Conservation (phyloP, 2,113 vertebrate genomes). For the Felis chaus region DNA sequence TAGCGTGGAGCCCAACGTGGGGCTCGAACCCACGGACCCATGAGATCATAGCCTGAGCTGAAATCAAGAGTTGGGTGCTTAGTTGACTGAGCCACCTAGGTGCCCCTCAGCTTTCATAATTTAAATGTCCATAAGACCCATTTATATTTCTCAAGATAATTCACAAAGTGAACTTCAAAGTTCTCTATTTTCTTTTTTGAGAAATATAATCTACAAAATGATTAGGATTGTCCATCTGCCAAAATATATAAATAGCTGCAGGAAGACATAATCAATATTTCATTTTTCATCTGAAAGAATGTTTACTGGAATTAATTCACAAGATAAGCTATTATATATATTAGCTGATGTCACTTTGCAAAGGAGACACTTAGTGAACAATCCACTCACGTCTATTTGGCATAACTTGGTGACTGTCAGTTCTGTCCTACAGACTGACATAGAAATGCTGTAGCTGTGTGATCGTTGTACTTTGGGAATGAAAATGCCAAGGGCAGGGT, state of each 20-base stretch:
- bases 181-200: neutral
- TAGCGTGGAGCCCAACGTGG: too few species aligned
- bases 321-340: neutral
- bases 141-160: neutral
- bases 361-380: neutral
- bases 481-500: neutral
- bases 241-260: neutral
- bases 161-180: neutral
- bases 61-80: too few species aligned
- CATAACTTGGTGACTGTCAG: neutral
- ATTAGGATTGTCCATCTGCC: neutral
- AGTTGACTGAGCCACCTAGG: too few species aligned
- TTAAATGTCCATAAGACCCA: neutral
- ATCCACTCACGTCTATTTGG: neutral
- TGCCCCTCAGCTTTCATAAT: neutral
- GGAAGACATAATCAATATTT: neutral
- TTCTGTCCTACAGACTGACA: neutral
- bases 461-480: neutral
- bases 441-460: neutral
- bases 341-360: neutral
- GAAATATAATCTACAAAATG: constrained; percentile 1
- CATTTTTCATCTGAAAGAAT: neutral
- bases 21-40: too few species aligned
- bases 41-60: too few species aligned
- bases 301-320: neutral